Evolutionary conservation across 2,888 invertebrate species (phyloP).

Genomic region (Acronicta alni): DNA sequence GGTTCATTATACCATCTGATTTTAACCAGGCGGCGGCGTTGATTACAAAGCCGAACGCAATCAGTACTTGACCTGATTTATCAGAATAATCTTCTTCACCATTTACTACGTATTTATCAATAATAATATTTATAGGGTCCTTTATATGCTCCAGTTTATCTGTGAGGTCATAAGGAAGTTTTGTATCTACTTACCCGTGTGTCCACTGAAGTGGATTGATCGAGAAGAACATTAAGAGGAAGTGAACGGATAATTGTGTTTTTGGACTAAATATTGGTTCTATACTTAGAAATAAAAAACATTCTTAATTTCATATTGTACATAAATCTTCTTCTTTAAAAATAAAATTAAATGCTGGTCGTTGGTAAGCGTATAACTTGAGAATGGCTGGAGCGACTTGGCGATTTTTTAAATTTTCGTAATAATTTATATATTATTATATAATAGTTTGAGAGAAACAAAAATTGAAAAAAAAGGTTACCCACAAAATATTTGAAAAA

Average conservation of each 20-base stretch:
- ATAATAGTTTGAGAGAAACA: too few species aligned
- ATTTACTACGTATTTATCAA: conserved; percentile 2
- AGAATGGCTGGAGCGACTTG: too few species aligned
- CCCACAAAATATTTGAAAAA: too few species aligned
- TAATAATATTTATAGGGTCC: conserved; percentile 32
- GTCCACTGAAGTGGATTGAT: conserved; percentile 13
- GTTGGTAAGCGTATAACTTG: too few species aligned
- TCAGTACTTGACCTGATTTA: conserved; percentile 50
- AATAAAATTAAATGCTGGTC: too few species aligned
- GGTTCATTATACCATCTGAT: conserved; percentile 12
- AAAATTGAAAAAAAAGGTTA: too few species aligned
- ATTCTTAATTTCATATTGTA: too few species aligned
- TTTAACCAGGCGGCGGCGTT: conserved; percentile 2
- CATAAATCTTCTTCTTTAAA: too few species aligned
- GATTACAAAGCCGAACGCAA: conserved; percentile 29
- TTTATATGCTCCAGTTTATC: conserved; percentile 10
- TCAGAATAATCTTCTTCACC: conserved; percentile 26
- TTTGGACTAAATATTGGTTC: conserved; percentile 9
- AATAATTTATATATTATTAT: too few species aligned
- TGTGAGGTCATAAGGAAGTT: conserved; percentile 21
- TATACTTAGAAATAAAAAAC: background rate
- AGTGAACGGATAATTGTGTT: conserved; percentile 16
- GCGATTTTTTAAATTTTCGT: too few species aligned
- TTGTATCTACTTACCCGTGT: background rate
- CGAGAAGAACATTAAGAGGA: background rate